Percentiles rank a stretch among this genome's conserved stretches.
These are phyloP conservation scores for Theodoxus fluviatilis DNA, from an alignment of 2,888 invertebrate genomes.

Conservation along the genomic window DNA sequence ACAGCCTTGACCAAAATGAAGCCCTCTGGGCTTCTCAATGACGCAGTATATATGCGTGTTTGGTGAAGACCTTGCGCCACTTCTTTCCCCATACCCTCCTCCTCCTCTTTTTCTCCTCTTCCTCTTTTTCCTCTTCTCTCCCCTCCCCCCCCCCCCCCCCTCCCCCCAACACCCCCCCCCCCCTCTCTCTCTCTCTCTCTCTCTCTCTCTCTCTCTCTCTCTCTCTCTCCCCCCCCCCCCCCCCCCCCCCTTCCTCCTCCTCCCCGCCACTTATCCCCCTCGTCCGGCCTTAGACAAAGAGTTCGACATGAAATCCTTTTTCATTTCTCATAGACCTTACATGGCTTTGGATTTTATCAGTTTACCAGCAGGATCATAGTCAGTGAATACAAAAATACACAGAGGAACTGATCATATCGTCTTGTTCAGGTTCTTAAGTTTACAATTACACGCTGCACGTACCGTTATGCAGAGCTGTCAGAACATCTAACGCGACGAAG, in stretches of 20 bases:
- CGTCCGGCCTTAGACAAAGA: too few species aligned
- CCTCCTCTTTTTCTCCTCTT: constrained; percentile 4
- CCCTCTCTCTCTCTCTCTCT: constrained; percentile 6
- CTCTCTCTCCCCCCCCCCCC: constrained; percentile 4
- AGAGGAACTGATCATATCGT: too few species aligned
- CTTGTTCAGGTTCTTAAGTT: too few species aligned
- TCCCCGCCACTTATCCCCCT: too few species aligned
- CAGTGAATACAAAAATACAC: too few species aligned
- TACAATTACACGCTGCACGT: too few species aligned
- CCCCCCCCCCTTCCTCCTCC: not conserved
- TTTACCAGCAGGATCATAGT: too few species aligned
- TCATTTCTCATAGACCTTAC: too few species aligned
- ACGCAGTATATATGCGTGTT: not conserved
- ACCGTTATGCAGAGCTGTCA: too few species aligned
- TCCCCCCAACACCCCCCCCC: not conserved
- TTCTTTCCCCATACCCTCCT: not conserved
- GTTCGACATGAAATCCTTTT: too few species aligned
- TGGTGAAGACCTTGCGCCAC: not conserved
- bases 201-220: not conserved
- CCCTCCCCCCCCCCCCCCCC: not conserved
- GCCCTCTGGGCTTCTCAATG: not conserved
- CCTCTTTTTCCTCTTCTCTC: not conserved
- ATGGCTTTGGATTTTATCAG: too few species aligned
- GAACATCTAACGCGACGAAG: too few species aligned
- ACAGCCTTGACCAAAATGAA: not conserved